Conservation (phyloP, 2,113 vertebrate genomes). For the Pithys albifrons region DNA sequence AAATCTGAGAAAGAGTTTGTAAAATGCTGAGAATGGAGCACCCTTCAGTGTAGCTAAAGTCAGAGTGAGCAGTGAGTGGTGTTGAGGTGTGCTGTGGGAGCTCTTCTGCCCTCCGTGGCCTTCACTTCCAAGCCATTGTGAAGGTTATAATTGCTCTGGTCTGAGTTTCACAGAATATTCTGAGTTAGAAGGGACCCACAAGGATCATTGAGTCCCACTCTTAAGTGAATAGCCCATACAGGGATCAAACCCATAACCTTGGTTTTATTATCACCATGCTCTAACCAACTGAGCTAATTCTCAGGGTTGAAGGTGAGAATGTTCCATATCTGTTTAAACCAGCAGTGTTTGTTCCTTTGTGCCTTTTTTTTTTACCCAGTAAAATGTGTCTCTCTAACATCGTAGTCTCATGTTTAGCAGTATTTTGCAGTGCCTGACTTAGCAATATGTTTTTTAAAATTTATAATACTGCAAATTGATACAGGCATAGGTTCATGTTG, state of each 20-base stretch:
- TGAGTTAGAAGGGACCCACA: background rate
- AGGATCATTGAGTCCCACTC: too few species aligned
- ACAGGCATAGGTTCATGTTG: background rate
- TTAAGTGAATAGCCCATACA: background rate
- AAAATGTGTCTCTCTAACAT: background rate
- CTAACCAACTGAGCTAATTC: too few species aligned
- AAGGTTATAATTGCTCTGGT: background rate
- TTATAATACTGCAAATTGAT: background rate
- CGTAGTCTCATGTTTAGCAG: background rate
- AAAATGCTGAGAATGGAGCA: background rate
- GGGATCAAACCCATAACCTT: too few species aligned
- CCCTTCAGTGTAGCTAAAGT: accelerated
- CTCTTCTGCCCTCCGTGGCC: too few species aligned
- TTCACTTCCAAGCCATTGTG: accelerated
- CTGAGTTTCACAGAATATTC: background rate
- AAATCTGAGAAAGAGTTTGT: slow-evolving; percentile 59
- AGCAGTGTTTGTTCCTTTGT: background rate
- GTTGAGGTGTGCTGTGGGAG: background rate
- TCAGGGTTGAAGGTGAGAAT: background rate
- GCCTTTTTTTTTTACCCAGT: background rate
- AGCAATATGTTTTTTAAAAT: background rate
- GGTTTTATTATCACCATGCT: too few species aligned
- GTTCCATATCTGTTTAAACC: background rate
- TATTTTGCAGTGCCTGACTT: background rate
- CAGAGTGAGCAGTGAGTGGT: too few species aligned